Evolutionary conservation across 2,888 invertebrate species (phyloP).

Genomic region (Drosophila maculinotata): DNA sequence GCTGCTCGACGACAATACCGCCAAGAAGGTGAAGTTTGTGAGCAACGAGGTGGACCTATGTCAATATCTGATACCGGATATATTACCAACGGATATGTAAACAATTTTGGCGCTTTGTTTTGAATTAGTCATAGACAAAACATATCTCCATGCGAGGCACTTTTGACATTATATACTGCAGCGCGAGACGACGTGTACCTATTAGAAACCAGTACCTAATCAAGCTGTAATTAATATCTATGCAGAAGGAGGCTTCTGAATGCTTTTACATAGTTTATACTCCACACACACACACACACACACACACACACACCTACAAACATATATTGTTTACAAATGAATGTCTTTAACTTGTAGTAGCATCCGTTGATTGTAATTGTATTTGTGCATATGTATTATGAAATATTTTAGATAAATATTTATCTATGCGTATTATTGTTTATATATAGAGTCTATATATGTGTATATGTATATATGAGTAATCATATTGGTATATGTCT

Average conservation of each 20-base stretch:
- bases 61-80: constrained; percentile 91
- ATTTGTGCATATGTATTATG: constrained; percentile 43
- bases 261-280: constrained; percentile 55
- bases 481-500: constrained; percentile 37
- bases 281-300: constrained; percentile 19
- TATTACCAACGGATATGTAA: constrained; percentile 89
- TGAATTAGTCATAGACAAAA: constrained; percentile 63
- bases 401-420: constrained; percentile 71
- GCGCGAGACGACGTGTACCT: constrained; percentile 57
- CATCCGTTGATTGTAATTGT: constrained; percentile 52
- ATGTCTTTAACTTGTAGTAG: constrained; percentile 62
- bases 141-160: constrained; percentile 59
- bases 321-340: constrained; percentile 48
- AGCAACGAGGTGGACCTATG: constrained; percentile 90
- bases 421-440: constrained; percentile 50
- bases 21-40: constrained; percentile 91
- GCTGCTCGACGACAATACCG: constrained; percentile 92
- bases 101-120: constrained; percentile 17
- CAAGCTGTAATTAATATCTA: constrained; percentile 42
- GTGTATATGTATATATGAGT: constrained; percentile 42
- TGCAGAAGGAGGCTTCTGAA: constrained; percentile 38
- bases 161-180: constrained; percentile 42
- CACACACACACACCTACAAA: constrained; percentile 1
- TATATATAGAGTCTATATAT: constrained; percentile 39
- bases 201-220: constrained; percentile 71